Conservation (phyloP, 2,888 invertebrate species). For the Bruchidius siliquastri region DNA sequence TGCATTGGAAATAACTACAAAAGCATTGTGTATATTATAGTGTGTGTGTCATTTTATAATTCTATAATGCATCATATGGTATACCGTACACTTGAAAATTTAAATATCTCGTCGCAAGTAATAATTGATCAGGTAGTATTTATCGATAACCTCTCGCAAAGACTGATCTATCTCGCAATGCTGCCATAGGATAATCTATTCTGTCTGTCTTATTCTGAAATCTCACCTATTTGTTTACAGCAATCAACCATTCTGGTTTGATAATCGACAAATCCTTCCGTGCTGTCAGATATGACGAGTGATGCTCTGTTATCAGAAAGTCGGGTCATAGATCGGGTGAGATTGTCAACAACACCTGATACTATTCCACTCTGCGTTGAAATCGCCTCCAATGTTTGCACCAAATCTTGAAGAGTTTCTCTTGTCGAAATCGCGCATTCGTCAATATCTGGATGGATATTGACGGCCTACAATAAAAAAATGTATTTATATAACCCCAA, state of each 20-base stretch:
- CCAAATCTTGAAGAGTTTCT: conserved; percentile 77
- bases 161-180: no score
- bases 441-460: conserved; percentile 78
- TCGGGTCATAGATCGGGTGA: conserved; percentile 82
- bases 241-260: conserved; percentile 95
- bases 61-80: no score
- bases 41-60: no score
- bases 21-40: no score
- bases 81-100: no score
- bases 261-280: conserved; percentile 84
- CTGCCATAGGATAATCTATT: no score
- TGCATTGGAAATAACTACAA: no score
- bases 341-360: conserved; percentile 81
- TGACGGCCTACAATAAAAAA: conserved; percentile 57
- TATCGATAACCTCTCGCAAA: no score
- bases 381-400: conserved; percentile 72
- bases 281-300: conserved; percentile 58
- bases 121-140: no score
- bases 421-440: conserved; percentile 72
- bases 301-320: conserved; percentile 74
- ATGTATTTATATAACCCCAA: background rate
- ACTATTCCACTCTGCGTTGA: conserved; percentile 88
- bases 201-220: background rate
- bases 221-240: conserved; percentile 65
- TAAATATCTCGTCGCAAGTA: no score